phyloP scores from a whole-genome alignment of 2,888 invertebrate species.

The Dorcus parallelipipedus region DNA sequence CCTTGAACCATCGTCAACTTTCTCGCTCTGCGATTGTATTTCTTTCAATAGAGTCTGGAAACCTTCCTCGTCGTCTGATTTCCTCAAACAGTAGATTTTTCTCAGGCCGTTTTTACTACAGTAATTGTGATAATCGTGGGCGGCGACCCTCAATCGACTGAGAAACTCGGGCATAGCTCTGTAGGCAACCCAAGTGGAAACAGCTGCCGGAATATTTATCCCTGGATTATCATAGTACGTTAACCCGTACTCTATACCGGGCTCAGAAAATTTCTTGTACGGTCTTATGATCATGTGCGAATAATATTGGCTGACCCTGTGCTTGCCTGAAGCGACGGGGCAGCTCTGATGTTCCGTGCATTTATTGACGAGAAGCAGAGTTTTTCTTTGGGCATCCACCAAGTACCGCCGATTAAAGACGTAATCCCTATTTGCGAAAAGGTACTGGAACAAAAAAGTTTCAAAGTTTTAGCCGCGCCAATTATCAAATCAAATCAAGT shows the following conservation, averaged over 20 bases:
- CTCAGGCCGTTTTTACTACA: conserved; percentile 35
- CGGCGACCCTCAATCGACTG: conserved; percentile 65
- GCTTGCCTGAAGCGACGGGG: conserved; percentile 65
- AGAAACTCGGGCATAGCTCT: conserved; percentile 77
- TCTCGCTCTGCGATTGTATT: no score
- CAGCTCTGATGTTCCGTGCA: conserved; percentile 67
- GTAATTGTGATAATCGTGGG: conserved; percentile 59
- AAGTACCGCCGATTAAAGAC: conserved; percentile 72
- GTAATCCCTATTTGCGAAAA: conserved; percentile 85
- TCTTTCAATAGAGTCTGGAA: no score
- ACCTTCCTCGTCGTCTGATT: neutral
- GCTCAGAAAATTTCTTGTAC: conserved; percentile 56
- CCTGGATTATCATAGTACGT: conserved; percentile 90
- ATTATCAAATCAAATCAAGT: neutral
- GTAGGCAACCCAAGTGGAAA: conserved; percentile 72
- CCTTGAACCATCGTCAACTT: neutral
- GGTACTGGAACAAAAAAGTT: conserved; percentile 52
- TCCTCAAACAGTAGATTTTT: neutral
- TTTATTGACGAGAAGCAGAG: conserved; percentile 64
- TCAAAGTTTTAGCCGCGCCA: neutral
- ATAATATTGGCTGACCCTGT: conserved; percentile 78
- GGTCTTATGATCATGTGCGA: conserved; percentile 83
- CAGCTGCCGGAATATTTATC: conserved; percentile 66
- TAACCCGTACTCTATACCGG: conserved; percentile 76
- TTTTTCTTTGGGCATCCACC: conserved; percentile 55